A percentile compares a stretch with the other conserved stretches of the same genome.
These are phyloP conservation scores for Hystrix brachyura DNA, from an alignment of 2,113 vertebrate species.

Conservation along the genomic window DNA sequence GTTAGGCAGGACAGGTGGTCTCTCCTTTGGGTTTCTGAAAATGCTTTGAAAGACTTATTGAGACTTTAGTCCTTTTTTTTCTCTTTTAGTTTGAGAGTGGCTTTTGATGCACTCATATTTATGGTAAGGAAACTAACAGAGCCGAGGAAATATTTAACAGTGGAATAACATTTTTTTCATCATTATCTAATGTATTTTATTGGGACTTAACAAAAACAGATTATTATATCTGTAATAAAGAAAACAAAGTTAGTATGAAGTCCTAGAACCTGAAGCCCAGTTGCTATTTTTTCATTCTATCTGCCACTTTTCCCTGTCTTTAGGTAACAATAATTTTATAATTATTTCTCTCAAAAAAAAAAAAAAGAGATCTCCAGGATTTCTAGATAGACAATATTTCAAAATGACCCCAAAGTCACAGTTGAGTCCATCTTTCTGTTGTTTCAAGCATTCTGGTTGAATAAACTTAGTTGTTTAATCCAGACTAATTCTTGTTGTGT, in stretches of 20 bases:
- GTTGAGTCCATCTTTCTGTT: not conserved
- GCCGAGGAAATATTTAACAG: not conserved
- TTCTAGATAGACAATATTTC: not conserved
- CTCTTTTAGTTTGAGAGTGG: not conserved
- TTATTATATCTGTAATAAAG: not conserved
- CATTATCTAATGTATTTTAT: not conserved
- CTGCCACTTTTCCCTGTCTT: not conserved
- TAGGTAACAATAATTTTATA: not conserved
- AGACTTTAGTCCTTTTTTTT: not conserved
- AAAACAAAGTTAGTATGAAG: slow-evolving; percentile 6
- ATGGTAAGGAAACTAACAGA: not conserved
- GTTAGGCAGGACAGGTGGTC: not conserved
- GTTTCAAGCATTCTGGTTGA: not conserved
- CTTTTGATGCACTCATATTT: slow-evolving; percentile 27
- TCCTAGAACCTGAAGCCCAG: not conserved
- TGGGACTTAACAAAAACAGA: not conserved
- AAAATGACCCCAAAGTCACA: not conserved
- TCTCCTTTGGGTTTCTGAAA: not conserved
- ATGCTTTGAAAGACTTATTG: not conserved
- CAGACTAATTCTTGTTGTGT: not conserved
- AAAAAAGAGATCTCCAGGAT: not conserved
- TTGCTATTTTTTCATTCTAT: not conserved
- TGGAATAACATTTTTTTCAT: not conserved
- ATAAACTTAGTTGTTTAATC: not conserved
- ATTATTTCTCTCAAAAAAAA: not conserved